A percentile compares a stretch with the other conserved stretches of the same genome.
These are phyloP conservation scores for Hydrolagus colliei DNA, from an alignment of 2,797 vertebrate genomes.

Conservation along the genomic window DNA sequence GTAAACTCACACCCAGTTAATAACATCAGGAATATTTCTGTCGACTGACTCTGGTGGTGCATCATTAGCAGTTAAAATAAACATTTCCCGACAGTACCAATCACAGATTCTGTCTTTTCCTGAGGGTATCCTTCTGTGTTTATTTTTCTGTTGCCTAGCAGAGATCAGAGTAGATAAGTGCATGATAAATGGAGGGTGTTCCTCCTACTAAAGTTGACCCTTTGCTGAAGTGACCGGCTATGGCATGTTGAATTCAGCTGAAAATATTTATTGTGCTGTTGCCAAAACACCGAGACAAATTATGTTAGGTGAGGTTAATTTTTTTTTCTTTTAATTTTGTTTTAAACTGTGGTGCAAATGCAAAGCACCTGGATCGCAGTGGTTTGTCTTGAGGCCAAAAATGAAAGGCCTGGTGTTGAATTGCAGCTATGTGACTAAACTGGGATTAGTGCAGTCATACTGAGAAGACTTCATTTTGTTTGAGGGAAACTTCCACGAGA, in stretches of 20 bases:
- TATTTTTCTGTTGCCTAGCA: neutral
- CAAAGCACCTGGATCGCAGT: neutral
- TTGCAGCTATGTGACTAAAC: too few species aligned
- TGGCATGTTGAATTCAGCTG: neutral
- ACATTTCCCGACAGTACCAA: neutral
- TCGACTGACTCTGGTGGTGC: too few species aligned
- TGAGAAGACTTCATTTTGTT: neutral
- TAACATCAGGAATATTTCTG: too few species aligned
- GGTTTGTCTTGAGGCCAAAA: neutral
- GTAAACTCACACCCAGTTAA: too few species aligned
- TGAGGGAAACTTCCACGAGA: neutral
- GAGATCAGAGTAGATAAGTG: neutral
- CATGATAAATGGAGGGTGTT: neutral
- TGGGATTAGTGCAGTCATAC: neutral
- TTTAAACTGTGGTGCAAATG: neutral
- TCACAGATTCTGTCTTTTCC: neutral
- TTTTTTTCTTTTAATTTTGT: neutral
- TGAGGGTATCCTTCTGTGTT: neutral
- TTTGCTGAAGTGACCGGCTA: neutral
- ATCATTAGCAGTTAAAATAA: too few species aligned
- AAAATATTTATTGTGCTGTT: neutral
- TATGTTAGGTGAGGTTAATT: neutral
- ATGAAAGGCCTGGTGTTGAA: neutral
- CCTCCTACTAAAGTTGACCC: neutral
- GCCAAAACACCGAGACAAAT: neutral